Evolutionary conservation across 1,140 invertebrate genomes (phyloP).

Genomic region (Trachymyrmex cornetzi): DNA sequence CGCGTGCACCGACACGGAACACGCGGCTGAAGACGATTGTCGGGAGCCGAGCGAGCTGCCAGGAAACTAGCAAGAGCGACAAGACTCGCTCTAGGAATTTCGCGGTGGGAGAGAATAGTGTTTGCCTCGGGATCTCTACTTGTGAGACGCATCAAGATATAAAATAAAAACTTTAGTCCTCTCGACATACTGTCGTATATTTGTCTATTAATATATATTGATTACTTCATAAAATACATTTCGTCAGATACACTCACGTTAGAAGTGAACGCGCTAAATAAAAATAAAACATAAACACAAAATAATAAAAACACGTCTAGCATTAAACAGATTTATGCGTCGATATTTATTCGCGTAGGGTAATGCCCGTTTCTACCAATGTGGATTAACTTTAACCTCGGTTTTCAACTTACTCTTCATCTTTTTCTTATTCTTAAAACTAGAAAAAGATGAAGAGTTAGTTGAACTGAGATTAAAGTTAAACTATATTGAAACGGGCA

Average conservation of each 20-base stretch:
- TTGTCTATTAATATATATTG: background rate
- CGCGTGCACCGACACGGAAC: slow-evolving; percentile 28
- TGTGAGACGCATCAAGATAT: background rate
- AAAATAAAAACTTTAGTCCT: slow-evolving; percentile 8
- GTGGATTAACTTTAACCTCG: too few species aligned
- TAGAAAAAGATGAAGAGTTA: too few species aligned
- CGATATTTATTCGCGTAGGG: background rate
- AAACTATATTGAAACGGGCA: too few species aligned
- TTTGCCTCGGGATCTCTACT: background rate
- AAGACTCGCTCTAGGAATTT: slow-evolving; percentile 38
- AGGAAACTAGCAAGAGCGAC: slow-evolving; percentile 59
- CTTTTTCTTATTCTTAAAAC: too few species aligned
- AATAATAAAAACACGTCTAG: background rate
- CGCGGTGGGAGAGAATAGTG: background rate
- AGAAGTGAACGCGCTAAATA: background rate
- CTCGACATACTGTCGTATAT: background rate
- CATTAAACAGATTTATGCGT: background rate
- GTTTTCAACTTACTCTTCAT: too few species aligned
- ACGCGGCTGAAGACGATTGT: slow-evolving; percentile 40
- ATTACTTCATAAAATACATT: slow-evolving; percentile 30
- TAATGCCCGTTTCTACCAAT: too few species aligned
- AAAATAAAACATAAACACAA: too few species aligned
- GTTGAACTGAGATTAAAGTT: too few species aligned
- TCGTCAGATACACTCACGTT: slow-evolving; percentile 27
- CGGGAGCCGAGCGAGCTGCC: slow-evolving; percentile 33